Conservation (phyloP, 2,888 invertebrate genomes). For the Lottia scabra region DNA sequence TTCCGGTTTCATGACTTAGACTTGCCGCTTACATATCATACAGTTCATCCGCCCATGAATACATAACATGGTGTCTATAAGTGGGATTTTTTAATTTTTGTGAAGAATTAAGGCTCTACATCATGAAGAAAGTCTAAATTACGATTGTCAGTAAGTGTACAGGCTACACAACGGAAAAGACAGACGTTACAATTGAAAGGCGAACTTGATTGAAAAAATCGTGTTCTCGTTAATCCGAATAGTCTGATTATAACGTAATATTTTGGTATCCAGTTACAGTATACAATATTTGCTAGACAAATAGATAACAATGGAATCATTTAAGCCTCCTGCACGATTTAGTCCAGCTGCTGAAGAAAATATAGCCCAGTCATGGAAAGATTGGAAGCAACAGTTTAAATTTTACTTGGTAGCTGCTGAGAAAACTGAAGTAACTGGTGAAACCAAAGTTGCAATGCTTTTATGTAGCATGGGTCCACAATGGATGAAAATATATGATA, state of each 20-base stretch:
- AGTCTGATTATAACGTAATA: not conserved
- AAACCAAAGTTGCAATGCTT: not conserved
- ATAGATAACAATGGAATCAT: not conserved
- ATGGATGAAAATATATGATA: not conserved
- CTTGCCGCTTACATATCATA: too few relatives aligned
- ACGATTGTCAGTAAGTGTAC: too few relatives aligned
- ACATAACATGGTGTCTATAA: too few relatives aligned
- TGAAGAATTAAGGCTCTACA: too few relatives aligned
- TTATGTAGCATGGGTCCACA: slow-evolving; percentile 1
- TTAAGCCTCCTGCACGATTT: not conserved
- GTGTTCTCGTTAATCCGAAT: too few relatives aligned
- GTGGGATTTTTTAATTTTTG: too few relatives aligned
- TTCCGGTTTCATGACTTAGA: too few relatives aligned
- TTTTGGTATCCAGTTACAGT: not conserved
- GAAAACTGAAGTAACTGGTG: not conserved
- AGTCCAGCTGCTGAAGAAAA: not conserved
- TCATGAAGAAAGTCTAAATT: too few relatives aligned
- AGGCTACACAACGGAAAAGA: too few relatives aligned
- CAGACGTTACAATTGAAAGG: too few relatives aligned
- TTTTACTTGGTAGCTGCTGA: not conserved
- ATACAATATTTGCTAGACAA: not conserved
- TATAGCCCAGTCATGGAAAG: not conserved
- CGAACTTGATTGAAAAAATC: too few relatives aligned
- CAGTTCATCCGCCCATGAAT: too few relatives aligned
- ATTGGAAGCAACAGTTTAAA: not conserved